Conservation (phyloP, 2,797 vertebrate genomes). For the Melanotaenia parkinsoni region DNA sequence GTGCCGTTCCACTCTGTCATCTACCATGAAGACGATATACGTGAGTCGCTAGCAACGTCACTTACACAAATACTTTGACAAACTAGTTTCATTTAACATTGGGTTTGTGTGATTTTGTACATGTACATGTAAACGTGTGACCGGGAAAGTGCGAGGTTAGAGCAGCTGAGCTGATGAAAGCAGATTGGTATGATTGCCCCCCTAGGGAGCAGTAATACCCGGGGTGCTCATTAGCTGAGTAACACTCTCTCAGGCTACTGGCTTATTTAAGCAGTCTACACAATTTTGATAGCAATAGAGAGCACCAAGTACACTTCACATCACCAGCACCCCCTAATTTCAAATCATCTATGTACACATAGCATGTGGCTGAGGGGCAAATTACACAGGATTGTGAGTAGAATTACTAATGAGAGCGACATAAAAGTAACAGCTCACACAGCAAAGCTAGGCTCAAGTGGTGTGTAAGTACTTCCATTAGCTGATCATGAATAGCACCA, state of each 20-base stretch:
- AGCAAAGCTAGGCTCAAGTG: conserved; percentile 67
- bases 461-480: conserved; percentile 72
- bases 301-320: conserved; percentile 50
- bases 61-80: conserved; percentile 17
- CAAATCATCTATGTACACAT: conserved; percentile 65
- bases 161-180: conserved; percentile 40
- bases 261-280: conserved; percentile 61
- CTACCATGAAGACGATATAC: conserved; percentile 98
- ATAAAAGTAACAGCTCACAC: conserved; percentile 53
- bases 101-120: conserved; percentile 32
- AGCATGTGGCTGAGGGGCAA: conserved; percentile 56
- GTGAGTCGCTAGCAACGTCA: conserved; percentile 83
- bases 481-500: conserved; percentile 72
- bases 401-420: conserved; percentile 62
- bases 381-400: conserved; percentile 58
- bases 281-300: conserved; percentile 45
- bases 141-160: conserved; percentile 51
- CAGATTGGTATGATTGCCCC: conserved; percentile 56
- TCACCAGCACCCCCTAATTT: conserved; percentile 52
- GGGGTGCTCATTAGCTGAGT: conserved; percentile 72
- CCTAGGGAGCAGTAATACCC: conserved; percentile 53
- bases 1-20: conserved; percentile 98
- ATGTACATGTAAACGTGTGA: conserved; percentile 43
- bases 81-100: conserved; percentile 9
- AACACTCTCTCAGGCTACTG: conserved; percentile 64